These are phyloP conservation scores for Dendrocincla tyrannina DNA, from an alignment of 2,797 vertebrate species.

Conservation along the genomic window DNA sequence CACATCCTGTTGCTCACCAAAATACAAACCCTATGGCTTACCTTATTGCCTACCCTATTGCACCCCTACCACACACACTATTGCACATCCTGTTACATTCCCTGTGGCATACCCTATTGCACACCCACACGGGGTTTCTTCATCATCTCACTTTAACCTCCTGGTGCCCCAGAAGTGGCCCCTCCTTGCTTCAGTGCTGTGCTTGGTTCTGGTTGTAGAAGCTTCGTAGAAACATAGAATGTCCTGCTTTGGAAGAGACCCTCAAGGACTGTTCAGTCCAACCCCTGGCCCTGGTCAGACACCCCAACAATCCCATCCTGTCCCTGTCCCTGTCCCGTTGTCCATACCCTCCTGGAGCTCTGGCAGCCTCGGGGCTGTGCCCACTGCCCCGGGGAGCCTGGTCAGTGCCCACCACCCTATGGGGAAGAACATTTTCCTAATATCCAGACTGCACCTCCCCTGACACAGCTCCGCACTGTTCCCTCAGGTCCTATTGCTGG, in stretches of 20 bases:
- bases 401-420: not conserved
- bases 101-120: fast-evolving
- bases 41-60: not conserved
- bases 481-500: not conserved
- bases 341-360: not conserved
- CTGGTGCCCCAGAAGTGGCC: not conserved
- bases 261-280: not conserved
- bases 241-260: not conserved
- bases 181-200: not conserved
- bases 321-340: not conserved
- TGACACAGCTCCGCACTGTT: not conserved
- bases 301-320: not conserved
- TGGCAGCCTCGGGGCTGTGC: fast-evolving
- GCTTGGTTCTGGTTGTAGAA: not conserved
- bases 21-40: not conserved
- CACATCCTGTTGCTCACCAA: not conserved
- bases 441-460: not conserved
- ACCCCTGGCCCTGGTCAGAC: not conserved
- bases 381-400: not conserved
- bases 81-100: not conserved
- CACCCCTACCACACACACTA: fast-evolving
- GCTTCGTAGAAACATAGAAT: not conserved
- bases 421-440: not conserved
- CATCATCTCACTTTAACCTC: not conserved
- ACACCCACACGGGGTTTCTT: not conserved